Percentiles rank a stretch among this genome's conserved stretches.
Evolutionary conservation across 2,113 vertebrate species (phyloP).

Genomic region (Alligator mississippiensis): DNA sequence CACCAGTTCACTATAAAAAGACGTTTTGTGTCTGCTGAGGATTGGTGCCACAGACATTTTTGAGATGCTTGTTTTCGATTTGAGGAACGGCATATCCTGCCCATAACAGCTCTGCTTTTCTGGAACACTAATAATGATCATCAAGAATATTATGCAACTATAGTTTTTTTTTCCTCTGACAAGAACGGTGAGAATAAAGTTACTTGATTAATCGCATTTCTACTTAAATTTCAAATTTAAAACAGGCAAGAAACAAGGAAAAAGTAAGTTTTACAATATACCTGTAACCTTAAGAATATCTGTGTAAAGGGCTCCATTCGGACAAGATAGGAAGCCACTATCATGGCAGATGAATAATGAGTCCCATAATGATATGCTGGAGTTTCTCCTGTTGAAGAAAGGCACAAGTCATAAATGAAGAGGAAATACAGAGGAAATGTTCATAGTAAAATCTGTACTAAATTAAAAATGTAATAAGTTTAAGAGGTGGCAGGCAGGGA

Average conservation of each 20-base stretch:
- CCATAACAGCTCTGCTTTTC: not conserved
- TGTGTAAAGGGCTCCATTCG: conserved; percentile 99
- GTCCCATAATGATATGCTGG: conserved; percentile 98
- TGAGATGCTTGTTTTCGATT: not conserved
- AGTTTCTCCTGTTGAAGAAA: conserved; percentile 87
- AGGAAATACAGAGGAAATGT: not conserved
- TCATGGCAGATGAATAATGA: conserved; percentile 99
- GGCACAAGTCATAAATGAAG: not conserved
- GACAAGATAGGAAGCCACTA: conserved; percentile 96
- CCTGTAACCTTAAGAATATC: conserved; percentile 97
- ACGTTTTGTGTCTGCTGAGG: not conserved
- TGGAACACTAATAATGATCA: too few species aligned
- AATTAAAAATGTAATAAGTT: not conserved
- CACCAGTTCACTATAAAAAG: not conserved
- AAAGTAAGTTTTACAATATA: conserved; percentile 53
- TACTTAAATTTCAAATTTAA: not conserved
- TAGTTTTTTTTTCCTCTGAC: not conserved
- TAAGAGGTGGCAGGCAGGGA: not conserved
- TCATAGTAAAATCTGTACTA: not conserved
- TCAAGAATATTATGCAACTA: not conserved
- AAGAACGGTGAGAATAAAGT: not conserved
- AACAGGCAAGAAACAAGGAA: not conserved
- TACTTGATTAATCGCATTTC: rapidly evolving
- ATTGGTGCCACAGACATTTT: not conserved
- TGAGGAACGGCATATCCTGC: not conserved